phyloP scores from a whole-genome alignment of 2,113 vertebrate species.

The Athene noctua region DNA sequence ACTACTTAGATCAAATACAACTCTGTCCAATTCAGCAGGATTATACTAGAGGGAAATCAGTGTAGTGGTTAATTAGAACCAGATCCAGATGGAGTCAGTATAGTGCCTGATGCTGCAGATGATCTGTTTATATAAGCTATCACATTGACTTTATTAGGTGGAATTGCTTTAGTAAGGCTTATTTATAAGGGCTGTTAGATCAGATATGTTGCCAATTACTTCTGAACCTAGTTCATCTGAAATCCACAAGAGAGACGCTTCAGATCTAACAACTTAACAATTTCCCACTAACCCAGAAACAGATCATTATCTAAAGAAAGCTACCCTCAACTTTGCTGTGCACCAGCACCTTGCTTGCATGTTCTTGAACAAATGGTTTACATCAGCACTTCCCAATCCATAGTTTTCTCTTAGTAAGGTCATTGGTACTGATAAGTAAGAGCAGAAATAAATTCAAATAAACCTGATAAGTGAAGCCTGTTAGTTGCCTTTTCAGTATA shows the following conservation, averaged over 20 bases:
- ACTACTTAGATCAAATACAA: not conserved
- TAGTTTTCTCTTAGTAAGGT: not conserved
- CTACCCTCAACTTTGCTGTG: not conserved
- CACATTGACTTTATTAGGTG: not conserved
- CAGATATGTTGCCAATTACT: conserved; percentile 21
- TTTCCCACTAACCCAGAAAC: conserved; percentile 1
- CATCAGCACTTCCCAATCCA: not conserved
- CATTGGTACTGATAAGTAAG: not conserved
- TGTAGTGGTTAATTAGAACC: not conserved
- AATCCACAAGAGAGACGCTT: conserved; percentile 5
- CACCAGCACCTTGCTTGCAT: not conserved
- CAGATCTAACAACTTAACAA: not conserved
- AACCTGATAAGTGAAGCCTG: not conserved
- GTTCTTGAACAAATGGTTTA: not conserved
- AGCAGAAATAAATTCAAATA: conserved; percentile 1
- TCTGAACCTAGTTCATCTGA: not conserved
- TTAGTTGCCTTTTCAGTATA: not conserved
- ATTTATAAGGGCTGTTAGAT: not conserved
- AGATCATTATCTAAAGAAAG: conserved; percentile 2
- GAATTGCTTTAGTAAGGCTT: not conserved
- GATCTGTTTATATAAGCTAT: not conserved
- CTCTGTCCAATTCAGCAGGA: not conserved
- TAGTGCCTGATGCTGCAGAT: not conserved
- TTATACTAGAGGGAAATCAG: not conserved
- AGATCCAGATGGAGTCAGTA: not conserved